Evolutionary conservation across 2,113 vertebrate genomes (phyloP), one percentile per base, ranked within the genome.

Genomic region (Pampusana beccarii): DNA sequence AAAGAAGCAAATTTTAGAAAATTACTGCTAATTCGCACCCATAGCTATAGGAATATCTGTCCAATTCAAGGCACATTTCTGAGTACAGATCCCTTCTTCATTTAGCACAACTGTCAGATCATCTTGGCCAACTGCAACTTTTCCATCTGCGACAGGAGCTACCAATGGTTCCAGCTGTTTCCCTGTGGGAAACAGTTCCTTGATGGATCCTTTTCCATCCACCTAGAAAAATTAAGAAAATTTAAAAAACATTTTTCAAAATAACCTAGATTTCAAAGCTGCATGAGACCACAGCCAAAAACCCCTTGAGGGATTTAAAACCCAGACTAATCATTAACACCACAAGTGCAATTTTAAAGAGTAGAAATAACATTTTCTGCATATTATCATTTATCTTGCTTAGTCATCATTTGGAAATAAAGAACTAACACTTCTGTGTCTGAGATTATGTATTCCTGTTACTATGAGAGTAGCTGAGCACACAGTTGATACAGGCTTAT

Each of bases 1-100:
- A 44, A 85, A 66, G 16, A 28, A 54, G 16, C 9, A 87, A 23
- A 44, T 33, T 46, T 23, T 16, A 46, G 24, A 18, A 51, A 73
- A 61, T 31, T n/a, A 29, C 38, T 56, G 69, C 15, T 62, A 69
- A 28, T 86, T 95, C 97, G 98, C 97, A 99, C 99, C 99, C 99
- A 99, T 99, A 42, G 99, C 98, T 92, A 99, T 99, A 21, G 99
- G 99, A 94, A 99, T 99, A 97, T 99, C 99, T 14, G 99, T 99
- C 99, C 99, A 99, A 94, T 99, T 99, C 92, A 99, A 98, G 88
- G 99, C 99, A 94, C 99, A 99, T 82, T 99, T 99, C 98, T 99
- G 99, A 31, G 99, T 99, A 96, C 99, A 99, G 83, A 97, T 93
- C 5, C 99, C 99, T 89, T 99, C 99, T 94, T 99, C 99, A 13